A percentile compares a stretch with the other conserved stretches of the same genome.
Conservation (phyloP, 2,797 vertebrate genomes). For the Perodicticus potto region DNA sequence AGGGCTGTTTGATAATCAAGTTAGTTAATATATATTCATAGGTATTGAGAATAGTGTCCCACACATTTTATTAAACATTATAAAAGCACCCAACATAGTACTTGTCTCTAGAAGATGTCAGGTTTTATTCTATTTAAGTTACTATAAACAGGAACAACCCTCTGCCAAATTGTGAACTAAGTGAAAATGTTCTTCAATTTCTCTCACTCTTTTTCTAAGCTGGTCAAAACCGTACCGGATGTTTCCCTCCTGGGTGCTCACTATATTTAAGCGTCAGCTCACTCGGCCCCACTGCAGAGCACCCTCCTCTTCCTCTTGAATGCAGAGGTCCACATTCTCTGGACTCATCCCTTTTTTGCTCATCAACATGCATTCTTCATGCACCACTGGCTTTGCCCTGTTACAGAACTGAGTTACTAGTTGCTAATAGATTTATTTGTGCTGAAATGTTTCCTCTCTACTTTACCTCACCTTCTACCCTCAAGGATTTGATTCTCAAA, state of each 20-base stretch:
- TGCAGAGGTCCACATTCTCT: background rate
- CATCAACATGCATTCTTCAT: background rate
- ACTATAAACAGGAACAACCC: background rate
- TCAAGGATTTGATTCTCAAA: conserved; percentile 60
- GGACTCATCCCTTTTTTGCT: background rate
- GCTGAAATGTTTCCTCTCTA: background rate
- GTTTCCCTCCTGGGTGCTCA: background rate
- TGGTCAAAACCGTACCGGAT: background rate
- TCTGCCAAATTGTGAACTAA: background rate
- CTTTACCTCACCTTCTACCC: background rate
- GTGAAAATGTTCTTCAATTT: background rate
- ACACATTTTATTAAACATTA: background rate
- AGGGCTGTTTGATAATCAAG: background rate
- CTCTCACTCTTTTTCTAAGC: background rate
- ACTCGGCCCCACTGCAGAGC: background rate
- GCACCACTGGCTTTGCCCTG: background rate
- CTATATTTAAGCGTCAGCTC: background rate
- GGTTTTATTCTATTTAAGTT: background rate
- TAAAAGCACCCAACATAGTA: background rate
- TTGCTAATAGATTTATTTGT: background rate
- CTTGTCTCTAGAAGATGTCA: background rate
- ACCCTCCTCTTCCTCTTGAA: background rate
- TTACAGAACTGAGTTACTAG: background rate
- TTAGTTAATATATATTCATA: background rate
- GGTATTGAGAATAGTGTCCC: background rate